Conservation (phyloP, 2,113 vertebrate species). For the Elephas maximus region DNA sequence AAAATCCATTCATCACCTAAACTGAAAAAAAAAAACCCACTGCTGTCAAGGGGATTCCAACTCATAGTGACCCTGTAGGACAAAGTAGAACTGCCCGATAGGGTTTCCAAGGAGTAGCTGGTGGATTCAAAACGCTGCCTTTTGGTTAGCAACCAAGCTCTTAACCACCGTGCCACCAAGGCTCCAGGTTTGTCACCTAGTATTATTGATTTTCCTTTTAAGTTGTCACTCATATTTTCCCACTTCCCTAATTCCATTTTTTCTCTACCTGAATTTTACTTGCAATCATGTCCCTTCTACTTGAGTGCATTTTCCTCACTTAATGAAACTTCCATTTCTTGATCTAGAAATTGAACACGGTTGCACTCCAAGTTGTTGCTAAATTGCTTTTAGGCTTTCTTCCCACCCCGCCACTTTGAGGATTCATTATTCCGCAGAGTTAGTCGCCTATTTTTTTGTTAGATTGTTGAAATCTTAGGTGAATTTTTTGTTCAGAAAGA, state of each 20-base stretch:
- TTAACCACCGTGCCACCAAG: too few species aligned
- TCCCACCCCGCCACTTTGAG: neutral
- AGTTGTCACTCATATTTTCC: neutral
- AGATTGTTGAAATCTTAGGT: neutral
- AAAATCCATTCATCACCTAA: neutral
- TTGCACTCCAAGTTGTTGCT: neutral
- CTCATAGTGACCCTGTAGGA: too few species aligned
- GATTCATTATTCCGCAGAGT: neutral
- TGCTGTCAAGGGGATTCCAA: too few species aligned
- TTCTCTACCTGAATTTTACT: neutral
- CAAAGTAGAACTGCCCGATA: too few species aligned
- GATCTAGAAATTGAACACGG: neutral
- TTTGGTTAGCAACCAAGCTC: too few species aligned
- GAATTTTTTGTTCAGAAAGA: neutral
- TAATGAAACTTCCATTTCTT: neutral
- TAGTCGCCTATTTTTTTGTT: neutral
- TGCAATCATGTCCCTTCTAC: neutral
- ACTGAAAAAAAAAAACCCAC: too few species aligned
- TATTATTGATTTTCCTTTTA: neutral
- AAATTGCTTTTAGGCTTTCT: neutral
- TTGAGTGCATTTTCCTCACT: neutral
- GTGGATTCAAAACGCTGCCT: too few species aligned
- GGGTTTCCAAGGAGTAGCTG: too few species aligned
- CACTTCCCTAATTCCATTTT: neutral
- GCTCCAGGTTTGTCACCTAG: neutral